Evolutionary conservation across 2,888 invertebrate genomes (phyloP).

Genomic region (Torymus texanus): DNA sequence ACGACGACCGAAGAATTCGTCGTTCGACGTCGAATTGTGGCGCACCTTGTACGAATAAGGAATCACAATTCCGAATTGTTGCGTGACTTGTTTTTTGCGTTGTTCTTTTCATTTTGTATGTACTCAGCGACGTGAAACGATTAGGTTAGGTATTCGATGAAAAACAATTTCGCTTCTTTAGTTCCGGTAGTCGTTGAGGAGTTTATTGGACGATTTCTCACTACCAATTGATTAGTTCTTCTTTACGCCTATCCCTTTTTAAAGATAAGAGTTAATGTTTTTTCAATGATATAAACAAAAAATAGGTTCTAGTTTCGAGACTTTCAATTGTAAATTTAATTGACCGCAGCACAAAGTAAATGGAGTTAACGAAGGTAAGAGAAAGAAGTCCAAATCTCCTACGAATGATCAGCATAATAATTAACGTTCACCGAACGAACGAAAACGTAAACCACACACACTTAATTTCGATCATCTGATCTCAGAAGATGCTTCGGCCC

Average conservation of each 20-base stretch:
- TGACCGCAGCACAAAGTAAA: neutral
- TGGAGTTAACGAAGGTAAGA: neutral
- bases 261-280: too few relatives aligned
- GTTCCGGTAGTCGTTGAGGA: neutral
- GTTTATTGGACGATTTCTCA: constrained; percentile 28
- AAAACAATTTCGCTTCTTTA: neutral
- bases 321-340: too few relatives aligned
- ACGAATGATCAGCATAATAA: neutral
- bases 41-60: too few relatives aligned
- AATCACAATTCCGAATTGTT: too few relatives aligned
- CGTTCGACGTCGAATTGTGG: too few relatives aligned
- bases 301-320: too few relatives aligned
- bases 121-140: neutral
- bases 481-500: constrained; percentile 14
- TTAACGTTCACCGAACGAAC: neutral
- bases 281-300: too few relatives aligned
- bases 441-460: neutral
- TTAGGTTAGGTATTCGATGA: constrained; percentile 18
- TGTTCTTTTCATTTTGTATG: neutral
- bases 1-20: too few relatives aligned
- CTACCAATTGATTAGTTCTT: neutral
- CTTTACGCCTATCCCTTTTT: too few relatives aligned
- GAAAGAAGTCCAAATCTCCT: constrained; percentile 23
- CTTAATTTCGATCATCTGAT: constrained; percentile 14
- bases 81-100: neutral